phyloP scores from a whole-genome alignment of 1,140 invertebrate species.

The Procambarus clarkii region DNA sequence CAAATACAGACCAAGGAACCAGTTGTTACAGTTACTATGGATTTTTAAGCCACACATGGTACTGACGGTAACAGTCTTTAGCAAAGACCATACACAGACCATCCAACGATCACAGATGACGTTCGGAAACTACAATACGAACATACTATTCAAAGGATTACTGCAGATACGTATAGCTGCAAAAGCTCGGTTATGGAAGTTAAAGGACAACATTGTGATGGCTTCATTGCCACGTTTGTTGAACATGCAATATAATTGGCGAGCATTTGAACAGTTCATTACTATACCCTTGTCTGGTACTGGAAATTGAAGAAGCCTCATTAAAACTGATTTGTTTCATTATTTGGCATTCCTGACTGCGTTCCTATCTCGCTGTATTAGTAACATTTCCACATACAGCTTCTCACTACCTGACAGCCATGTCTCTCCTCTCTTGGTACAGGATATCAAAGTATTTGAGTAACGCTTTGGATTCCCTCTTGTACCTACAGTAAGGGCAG shows the following conservation, averaged over 20 bases:
- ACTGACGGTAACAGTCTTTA: neutral
- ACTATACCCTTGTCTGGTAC: neutral
- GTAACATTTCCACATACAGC: neutral
- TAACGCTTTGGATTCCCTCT: slow-evolving; percentile 4
- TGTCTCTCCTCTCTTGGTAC: slow-evolving; percentile 17
- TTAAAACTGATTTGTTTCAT: too few species aligned
- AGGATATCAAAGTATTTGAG: slow-evolving; percentile 30
- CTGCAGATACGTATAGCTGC: too few species aligned
- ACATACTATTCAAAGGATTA: too few species aligned
- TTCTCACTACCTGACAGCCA: slow-evolving; percentile 16
- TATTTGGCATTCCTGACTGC: too few species aligned
- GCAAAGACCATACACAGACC: neutral
- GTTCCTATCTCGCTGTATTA: neutral
- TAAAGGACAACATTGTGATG: too few species aligned
- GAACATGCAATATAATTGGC: too few species aligned
- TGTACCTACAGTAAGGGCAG: slow-evolving; percentile 45
- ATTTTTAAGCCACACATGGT: neutral
- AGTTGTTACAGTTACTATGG: too few species aligned
- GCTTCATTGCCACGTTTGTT: too few species aligned
- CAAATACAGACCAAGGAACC: too few species aligned
- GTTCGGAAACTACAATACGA: too few species aligned
- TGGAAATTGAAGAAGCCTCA: neutral
- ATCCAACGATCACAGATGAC: neutral
- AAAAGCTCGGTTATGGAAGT: too few species aligned
- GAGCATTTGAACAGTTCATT: neutral